phyloP scores from a whole-genome alignment of 2,797 vertebrate genomes.

The Phrynocephalus guinanensis region DNA sequence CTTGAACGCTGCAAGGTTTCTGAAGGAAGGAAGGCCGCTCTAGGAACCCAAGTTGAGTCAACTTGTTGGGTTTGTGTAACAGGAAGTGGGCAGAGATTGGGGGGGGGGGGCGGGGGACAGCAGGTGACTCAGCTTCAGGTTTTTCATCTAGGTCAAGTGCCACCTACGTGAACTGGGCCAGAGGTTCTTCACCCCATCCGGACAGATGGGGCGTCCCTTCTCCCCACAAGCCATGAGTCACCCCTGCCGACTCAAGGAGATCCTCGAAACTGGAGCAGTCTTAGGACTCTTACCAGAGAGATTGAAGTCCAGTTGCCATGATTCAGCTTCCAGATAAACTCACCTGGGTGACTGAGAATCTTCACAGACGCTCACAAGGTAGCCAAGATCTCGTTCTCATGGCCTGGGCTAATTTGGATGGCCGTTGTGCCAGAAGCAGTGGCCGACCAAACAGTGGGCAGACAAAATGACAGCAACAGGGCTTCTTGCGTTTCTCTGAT shows the following conservation, averaged over 20 bases:
- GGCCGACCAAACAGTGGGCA: too few relatives aligned
- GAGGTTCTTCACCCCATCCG: background rate
- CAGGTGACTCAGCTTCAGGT: slow-evolving; percentile 1
- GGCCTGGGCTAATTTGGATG: background rate
- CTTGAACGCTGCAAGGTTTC: too few relatives aligned
- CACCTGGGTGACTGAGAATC: too few relatives aligned
- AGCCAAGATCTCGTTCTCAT: background rate
- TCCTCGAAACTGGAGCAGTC: too few relatives aligned
- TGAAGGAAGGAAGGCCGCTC: too few relatives aligned
- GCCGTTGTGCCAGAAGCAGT: background rate
- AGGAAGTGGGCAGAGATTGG: slow-evolving; percentile 8
- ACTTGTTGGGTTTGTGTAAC: background rate
- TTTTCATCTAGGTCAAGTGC: background rate
- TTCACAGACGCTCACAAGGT: background rate
- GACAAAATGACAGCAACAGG: too few relatives aligned
- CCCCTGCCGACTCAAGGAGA: background rate
- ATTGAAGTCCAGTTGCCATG: too few relatives aligned
- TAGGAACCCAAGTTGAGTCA: background rate
- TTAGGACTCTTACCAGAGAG: too few relatives aligned
- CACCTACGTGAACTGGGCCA: background rate
- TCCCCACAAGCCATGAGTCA: background rate
- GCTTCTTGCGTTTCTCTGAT: too few relatives aligned
- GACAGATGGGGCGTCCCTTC: background rate
- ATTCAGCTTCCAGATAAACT: too few relatives aligned
- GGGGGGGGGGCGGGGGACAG: background rate